Evolutionary conservation across 2,888 invertebrate genomes (phyloP).

Genomic region (Ellobium chinense): DNA sequence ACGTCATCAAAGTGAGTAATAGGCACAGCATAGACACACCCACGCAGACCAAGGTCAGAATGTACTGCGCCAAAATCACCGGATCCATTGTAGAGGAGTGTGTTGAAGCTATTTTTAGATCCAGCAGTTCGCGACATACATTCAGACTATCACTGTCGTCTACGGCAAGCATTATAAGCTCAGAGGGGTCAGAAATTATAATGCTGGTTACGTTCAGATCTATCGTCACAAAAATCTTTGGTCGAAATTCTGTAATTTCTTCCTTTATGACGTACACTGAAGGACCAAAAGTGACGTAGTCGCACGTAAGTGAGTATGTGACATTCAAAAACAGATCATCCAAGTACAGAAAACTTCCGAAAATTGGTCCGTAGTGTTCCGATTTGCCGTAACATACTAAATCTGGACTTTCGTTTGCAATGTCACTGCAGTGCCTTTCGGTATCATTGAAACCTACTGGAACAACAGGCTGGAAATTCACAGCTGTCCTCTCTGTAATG

Average conservation of each 20-base stretch:
- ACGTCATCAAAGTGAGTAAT: slow-evolving; percentile 13
- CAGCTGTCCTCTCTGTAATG: neutral
- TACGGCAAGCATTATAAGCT: neutral
- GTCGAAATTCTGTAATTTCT: neutral
- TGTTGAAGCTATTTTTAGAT: neutral
- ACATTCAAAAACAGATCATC: neutral
- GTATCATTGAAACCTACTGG: neutral
- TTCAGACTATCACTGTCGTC: neutral
- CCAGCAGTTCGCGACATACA: slow-evolving; percentile 6
- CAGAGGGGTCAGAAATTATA: neutral
- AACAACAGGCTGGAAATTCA: neutral
- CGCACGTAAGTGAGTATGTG: neutral
- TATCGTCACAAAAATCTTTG: neutral
- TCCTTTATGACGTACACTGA: neutral
- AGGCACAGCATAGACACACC: slow-evolving; percentile 28
- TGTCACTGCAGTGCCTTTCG: neutral
- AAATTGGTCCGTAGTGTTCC: neutral
- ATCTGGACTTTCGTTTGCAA: neutral
- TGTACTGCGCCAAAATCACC: neutral
- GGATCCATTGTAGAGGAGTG: too few relatives aligned
- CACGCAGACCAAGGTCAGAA: slow-evolving; percentile 12
- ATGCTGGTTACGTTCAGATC: neutral
- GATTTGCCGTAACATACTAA: neutral
- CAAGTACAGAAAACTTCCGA: too few relatives aligned
- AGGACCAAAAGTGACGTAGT: neutral